Evolutionary conservation across 2,888 invertebrate species (phyloP), one percentile per base, ranked within the genome.

Genomic region (Venustoraphidia nigricollis): DNA sequence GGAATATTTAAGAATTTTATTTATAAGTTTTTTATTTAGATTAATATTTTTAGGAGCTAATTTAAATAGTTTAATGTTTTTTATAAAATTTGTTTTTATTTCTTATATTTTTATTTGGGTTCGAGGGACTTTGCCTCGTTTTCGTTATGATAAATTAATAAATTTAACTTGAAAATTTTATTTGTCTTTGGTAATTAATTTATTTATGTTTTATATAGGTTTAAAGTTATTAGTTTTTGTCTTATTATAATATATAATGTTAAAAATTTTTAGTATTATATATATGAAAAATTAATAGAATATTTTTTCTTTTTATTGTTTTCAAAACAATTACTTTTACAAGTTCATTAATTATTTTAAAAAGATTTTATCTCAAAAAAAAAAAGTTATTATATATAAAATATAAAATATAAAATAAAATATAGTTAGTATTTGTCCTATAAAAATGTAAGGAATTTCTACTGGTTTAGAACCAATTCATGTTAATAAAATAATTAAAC

Each of bases 141-240:
- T 77, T 71, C 82, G 81, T 34, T 83, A 83, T 76, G 82, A 83
- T 76, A 77, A 79, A 56, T 70, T 83, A 66, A 84, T 83, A 65
- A 71, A 73, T 71, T 73, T 81, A 64, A 72, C 75, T 65, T 81
- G 79, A 72, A 78, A 76, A 56, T 66, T 64, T 53, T 78, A 74
- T 76, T 74, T 81, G 64, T 76, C 76, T 52, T 56, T 77, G 66
- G 73, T 74, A 59, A 74, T 77, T 69, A 75, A 75, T 73, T 75
- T 66, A 70, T 66, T 76, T 65, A 60, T 76, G 60, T 75, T 77
- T 70, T 73, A 69, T 72, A 63, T 73, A 58, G 72, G 73, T 0
- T 52, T 75, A 54, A 74, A 71, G 59, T 62, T 74, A 62, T 64
- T 69, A 59, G 59, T 67, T 55, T 60, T 62, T 58, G 55, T 53